Conservation (phyloP, 2,113 vertebrate genomes). For the Bufo gargarizans region DNA sequence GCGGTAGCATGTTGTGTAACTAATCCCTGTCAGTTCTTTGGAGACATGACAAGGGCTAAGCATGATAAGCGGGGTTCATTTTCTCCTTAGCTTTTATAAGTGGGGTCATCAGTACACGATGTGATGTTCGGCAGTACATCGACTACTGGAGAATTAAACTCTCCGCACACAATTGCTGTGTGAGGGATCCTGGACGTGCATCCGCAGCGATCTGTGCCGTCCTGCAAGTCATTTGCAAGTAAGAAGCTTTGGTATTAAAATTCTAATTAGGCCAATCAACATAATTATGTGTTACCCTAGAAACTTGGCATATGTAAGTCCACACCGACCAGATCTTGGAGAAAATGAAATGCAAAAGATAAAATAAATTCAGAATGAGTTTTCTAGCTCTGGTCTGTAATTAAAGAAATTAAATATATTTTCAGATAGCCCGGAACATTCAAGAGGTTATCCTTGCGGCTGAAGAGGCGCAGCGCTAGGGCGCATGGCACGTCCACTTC, state of each 20-base stretch:
- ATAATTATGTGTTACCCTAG: conserved; percentile 57
- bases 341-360: conserved; percentile 22
- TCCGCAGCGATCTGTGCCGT: neutral
- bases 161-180: neutral
- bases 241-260: conserved; percentile 51
- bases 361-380: conserved; percentile 36
- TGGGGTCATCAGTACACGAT: neutral
- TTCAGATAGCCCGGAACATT: neutral
- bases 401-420: neutral
- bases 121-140: neutral
- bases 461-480: too few relatives aligned
- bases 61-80: conserved; percentile 55
- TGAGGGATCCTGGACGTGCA: neutral
- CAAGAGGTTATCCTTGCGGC: neutral
- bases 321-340: conserved; percentile 27
- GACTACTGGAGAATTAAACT: conserved; percentile 4
- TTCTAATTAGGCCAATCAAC: conserved; percentile 56
- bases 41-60: conserved; percentile 59
- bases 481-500: too few relatives aligned
- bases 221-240: conserved; percentile 44
- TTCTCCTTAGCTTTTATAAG: conserved; percentile 53
- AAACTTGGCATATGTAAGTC: conserved; percentile 51
- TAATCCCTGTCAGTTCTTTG: conserved; percentile 51
- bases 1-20: neutral
- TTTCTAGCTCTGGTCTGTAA: neutral